Percentiles rank a stretch among this genome's conserved stretches.
phyloP scores from a whole-genome alignment of 2,888 invertebrate species.

The Nomada lathburiana region DNA sequence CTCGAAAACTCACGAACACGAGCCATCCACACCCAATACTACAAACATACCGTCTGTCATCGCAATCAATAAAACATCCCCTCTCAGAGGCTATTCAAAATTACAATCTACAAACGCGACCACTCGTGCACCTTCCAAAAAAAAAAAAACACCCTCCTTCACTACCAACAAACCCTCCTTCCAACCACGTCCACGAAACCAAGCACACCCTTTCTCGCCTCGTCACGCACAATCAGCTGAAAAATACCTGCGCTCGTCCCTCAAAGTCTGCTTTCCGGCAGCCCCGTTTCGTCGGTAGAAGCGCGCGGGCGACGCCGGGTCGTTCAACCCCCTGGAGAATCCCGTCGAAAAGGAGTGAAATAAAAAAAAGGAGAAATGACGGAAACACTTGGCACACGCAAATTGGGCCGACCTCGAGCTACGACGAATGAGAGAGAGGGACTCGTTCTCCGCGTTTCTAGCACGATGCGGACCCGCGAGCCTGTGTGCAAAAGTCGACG shows the following conservation, averaged over 20 bases:
- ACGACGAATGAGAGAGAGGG: not conserved
- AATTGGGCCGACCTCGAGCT: conserved; percentile 45
- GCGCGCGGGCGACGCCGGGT: not conserved
- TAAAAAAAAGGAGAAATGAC: conserved; percentile 4
- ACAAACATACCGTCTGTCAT: no score
- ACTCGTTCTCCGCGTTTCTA: conserved; percentile 50
- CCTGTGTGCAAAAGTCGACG: conserved; percentile 36
- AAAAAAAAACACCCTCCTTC: not conserved
- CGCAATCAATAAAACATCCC: no score
- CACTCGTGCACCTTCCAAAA: not conserved
- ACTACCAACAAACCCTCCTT: not conserved
- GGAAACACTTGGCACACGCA: conserved; percentile 53
- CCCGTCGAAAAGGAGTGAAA: not conserved
- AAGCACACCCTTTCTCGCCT: not conserved
- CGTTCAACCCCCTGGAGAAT: conserved; percentile 23
- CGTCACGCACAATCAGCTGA: not conserved
- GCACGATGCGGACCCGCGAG: conserved; percentile 37
- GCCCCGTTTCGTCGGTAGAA: not conserved
- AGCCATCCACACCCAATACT: no score
- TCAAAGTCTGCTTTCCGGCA: not conserved
- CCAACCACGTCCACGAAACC: not conserved
- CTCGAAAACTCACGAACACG: no score
- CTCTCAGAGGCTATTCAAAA: not conserved
- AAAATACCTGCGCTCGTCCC: not conserved
- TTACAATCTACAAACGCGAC: not conserved